A percentile compares a stretch with the other conserved stretches of the same genome.
Evolutionary conservation across 1,140 invertebrate species (phyloP).

Genomic region (Chelonus insularis): DNA sequence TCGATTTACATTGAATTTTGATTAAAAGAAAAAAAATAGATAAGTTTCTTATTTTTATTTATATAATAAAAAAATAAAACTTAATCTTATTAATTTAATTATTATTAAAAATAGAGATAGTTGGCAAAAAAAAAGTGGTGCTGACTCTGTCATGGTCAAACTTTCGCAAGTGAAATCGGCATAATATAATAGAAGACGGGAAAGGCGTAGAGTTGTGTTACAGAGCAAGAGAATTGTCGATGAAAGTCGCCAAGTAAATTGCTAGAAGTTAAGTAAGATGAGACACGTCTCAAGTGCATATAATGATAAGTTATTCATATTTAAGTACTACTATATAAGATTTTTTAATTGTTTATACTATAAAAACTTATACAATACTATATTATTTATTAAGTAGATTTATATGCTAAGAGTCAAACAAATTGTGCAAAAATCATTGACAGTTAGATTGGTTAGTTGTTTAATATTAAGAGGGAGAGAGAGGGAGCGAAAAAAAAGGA

Average conservation of each 20-base stretch:
- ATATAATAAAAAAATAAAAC: not conserved
- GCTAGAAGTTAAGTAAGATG: conserved; percentile 43
- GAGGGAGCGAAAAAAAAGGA: too few relatives aligned
- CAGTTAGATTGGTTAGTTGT: not conserved
- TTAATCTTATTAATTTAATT: too few relatives aligned
- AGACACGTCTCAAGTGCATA: conserved; percentile 38
- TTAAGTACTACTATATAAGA: too few relatives aligned
- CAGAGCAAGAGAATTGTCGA: conserved; percentile 9
- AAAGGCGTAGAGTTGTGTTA: not conserved
- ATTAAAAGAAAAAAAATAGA: too few relatives aligned
- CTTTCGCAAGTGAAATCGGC: conserved; percentile 35
- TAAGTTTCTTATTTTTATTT: not conserved
- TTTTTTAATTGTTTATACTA: too few relatives aligned
- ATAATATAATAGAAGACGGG: conserved; percentile 20
- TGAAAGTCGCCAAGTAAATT: conserved; percentile 41
- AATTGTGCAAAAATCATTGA: not conserved
- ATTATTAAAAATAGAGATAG: not conserved
- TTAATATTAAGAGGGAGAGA: too few relatives aligned
- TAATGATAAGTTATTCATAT: conserved; percentile 37
- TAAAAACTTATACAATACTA: too few relatives aligned
- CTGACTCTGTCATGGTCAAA: conserved; percentile 40
- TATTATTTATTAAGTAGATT: too few relatives aligned
- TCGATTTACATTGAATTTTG: too few relatives aligned
- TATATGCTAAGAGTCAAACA: too few relatives aligned
- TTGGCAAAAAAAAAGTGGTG: not conserved